Evolutionary conservation across 2,113 vertebrate genomes (phyloP).

Genomic region (Nothocercus nigrocapillus): DNA sequence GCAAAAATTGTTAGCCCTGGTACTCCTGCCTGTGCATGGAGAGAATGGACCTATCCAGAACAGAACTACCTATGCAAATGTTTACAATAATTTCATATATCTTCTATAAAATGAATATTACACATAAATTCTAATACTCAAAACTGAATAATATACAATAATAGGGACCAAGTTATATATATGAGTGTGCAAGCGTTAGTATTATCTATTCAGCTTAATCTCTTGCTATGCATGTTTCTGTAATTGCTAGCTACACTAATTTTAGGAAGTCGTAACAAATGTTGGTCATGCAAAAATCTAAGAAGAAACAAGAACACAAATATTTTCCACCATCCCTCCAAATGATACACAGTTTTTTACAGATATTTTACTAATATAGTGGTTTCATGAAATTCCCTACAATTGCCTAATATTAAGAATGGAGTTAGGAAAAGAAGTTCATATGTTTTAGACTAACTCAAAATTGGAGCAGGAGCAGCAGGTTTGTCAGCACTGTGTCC

Average conservation of each 20-base stretch:
- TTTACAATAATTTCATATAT: not conserved
- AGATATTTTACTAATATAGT: not conserved
- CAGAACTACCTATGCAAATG: not conserved
- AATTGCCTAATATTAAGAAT: not conserved
- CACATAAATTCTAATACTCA: slow-evolving; percentile 26
- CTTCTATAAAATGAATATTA: not conserved
- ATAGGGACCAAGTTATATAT: slow-evolving; percentile 16
- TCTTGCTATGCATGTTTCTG: slow-evolving; percentile 35
- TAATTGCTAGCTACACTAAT: slow-evolving; percentile 6
- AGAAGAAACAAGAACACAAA: slow-evolving; percentile 14
- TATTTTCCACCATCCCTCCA: not conserved
- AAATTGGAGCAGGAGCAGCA: not conserved
- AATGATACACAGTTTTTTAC: not conserved
- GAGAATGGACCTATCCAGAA: not conserved
- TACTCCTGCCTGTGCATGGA: not conserved
- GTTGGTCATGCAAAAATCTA: slow-evolving; percentile 49
- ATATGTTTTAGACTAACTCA: not conserved
- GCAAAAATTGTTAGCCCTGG: not conserved
- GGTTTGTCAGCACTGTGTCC: not conserved
- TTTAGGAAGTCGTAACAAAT: slow-evolving; percentile 49
- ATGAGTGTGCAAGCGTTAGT: slow-evolving; percentile 27
- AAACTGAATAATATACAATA: not conserved
- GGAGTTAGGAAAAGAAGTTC: not conserved
- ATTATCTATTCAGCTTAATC: slow-evolving; percentile 22
- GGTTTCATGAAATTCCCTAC: not conserved